These are phyloP conservation scores for Cyclargus thomasi DNA, from an alignment of 1,140 invertebrate genomes.

Conservation along the genomic window DNA sequence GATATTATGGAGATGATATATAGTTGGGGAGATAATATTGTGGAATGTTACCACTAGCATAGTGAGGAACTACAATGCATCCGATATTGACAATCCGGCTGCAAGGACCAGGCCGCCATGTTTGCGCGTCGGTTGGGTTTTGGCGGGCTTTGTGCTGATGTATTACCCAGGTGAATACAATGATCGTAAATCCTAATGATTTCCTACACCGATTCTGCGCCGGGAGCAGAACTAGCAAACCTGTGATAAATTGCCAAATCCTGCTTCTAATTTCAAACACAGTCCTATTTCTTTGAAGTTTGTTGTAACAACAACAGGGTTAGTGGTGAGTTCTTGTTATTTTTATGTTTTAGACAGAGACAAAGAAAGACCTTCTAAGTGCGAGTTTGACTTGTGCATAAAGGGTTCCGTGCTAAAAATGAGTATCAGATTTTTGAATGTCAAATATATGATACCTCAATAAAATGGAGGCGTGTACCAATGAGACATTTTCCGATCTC, in stretches of 20 bases:
- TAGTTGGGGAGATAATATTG: no score
- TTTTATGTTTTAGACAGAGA: no score
- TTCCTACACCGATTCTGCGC: neutral
- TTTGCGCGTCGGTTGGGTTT: neutral
- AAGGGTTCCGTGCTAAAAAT: no score
- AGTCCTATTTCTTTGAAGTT: neutral
- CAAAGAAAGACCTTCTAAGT: no score
- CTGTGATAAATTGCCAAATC: neutral
- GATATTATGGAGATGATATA: no score
- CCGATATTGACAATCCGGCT: neutral
- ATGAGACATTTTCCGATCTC: no score
- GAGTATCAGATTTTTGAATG: no score
- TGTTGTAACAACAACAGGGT: neutral
- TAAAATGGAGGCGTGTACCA: no score
- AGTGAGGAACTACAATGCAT: neutral
- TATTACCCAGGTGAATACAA: slow-evolving; percentile 1
- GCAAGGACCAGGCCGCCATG: neutral
- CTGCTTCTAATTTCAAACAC: neutral
- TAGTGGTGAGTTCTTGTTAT: no score
- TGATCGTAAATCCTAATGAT: neutral
- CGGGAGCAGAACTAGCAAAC: neutral
- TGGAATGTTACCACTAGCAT: neutral
- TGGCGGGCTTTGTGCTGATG: slow-evolving; percentile 1
- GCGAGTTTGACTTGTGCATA: no score
- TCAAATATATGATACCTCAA: no score